Evolutionary conservation across 2,888 invertebrate genomes (phyloP).

Genomic region (Tortricodes alternella): DNA sequence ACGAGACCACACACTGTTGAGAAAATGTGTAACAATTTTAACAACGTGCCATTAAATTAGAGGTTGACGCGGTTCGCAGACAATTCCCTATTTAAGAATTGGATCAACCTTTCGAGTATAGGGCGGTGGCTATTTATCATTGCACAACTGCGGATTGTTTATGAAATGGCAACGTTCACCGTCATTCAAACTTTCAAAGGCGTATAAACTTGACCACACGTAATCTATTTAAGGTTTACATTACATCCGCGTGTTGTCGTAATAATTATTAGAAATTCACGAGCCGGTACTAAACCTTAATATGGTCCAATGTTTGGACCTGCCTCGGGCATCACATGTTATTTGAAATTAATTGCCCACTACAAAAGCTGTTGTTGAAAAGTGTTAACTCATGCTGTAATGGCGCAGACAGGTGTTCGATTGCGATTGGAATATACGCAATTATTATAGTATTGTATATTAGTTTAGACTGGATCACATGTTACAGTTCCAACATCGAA

Average conservation of each 20-base stretch:
- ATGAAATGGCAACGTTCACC: slow-evolving; percentile 43
- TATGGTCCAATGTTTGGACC: not conserved
- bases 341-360: slow-evolving; percentile 12
- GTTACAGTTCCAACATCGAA: slow-evolving; percentile 9
- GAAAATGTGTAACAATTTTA: slow-evolving; percentile 18
- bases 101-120: slow-evolving; percentile 47
- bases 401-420: slow-evolving; percentile 29
- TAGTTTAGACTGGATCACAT: too few relatives aligned
- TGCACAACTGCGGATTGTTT: slow-evolving; percentile 58
- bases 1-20: slow-evolving; percentile 15
- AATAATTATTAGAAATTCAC: slow-evolving; percentile 20
- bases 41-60: slow-evolving; percentile 20
- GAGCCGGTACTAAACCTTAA: slow-evolving; percentile 4
- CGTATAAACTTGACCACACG: slow-evolving; percentile 23
- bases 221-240: slow-evolving; percentile 6
- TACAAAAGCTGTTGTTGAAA: slow-evolving; percentile 15
- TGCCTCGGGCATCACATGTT: slow-evolving; percentile 14
- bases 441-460: too few relatives aligned
- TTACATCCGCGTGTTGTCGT: slow-evolving; percentile 9
- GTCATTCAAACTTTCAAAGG: slow-evolving; percentile 43
- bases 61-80: slow-evolving; percentile 24
- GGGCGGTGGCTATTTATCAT: slow-evolving; percentile 49
- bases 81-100: slow-evolving; percentile 35
- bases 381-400: slow-evolving; percentile 16
- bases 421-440: too few relatives aligned